Conservation (phyloP, 2,888 invertebrate genomes). For the Lysandra bellargus region DNA sequence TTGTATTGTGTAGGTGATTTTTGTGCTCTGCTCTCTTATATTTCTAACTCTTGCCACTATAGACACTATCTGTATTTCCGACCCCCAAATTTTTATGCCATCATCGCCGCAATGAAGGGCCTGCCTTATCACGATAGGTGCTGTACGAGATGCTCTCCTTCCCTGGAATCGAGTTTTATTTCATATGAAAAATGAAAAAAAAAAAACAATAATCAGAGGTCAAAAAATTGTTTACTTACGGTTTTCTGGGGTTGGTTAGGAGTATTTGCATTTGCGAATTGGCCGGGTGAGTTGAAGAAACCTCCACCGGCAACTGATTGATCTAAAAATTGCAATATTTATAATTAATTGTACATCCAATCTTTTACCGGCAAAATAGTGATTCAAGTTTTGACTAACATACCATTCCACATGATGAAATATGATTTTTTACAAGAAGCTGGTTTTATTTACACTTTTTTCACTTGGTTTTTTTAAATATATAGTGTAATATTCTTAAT, state of each 20-base stretch:
- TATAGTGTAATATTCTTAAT: too few relatives aligned
- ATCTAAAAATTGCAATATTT: slow-evolving; percentile 53
- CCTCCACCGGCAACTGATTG: slow-evolving; percentile 73
- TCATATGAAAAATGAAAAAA: neutral
- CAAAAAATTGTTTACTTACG: slow-evolving; percentile 47
- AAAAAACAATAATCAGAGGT: neutral
- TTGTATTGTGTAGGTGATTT: slow-evolving; percentile 75
- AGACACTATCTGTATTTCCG: slow-evolving; percentile 72
- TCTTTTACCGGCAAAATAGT: neutral
- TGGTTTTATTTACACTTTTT: neutral
- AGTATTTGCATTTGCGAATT: slow-evolving; percentile 71
- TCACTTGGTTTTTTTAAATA: neutral
- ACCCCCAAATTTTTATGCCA: slow-evolving; percentile 76
- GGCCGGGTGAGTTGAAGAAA: slow-evolving; percentile 70
- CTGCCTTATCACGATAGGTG: slow-evolving; percentile 74
- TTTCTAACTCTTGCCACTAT: slow-evolving; percentile 68
- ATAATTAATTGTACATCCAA: neutral
- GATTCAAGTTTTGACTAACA: slow-evolving; percentile 30
- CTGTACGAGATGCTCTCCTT: slow-evolving; percentile 70
- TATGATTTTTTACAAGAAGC: neutral
- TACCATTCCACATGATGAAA: slow-evolving; percentile 42
- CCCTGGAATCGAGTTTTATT: slow-evolving; percentile 49
- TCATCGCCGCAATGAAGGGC: slow-evolving; percentile 73
- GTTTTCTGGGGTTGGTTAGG: slow-evolving; percentile 70
- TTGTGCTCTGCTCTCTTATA: slow-evolving; percentile 72